Base-by-base conservation (phyloP, 2,888 invertebrate genomes). In the Furcula furcula region DNA sequence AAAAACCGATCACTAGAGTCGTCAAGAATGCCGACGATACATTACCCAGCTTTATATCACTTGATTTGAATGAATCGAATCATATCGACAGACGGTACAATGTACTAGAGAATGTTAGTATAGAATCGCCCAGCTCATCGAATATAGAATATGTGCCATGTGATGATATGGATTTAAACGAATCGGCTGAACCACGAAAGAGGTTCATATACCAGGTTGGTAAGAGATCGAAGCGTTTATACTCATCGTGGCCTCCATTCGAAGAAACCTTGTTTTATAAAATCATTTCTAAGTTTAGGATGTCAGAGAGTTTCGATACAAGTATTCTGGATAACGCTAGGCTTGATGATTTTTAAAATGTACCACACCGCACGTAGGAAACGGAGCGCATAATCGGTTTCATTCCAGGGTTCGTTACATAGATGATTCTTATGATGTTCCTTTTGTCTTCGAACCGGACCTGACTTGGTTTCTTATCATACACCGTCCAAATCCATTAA, bases 271-370 rank as follows among this genome's bases (percentile, higher is more conserved):
- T 87, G 7, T 84, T 85, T 41, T 89, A 85, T 33, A 75, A 65
- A 16, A 74, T 88, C 1, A 67, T 86, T 7, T 80, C 86, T 0
- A 76, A 84, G 34, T 89, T 87, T 43, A 70, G 84, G 29, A 78
- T 85, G 76, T 81, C 87, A 0, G 83, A 87, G 9, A 89, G 89
- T 41, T 86, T 89, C 26, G 87, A 89, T 61, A 67, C 77, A 0
- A 84, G 69, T 26, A 77, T 81, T 36, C 45, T 84, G 3, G 78
- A 76, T 1, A 36, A 52, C 4, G 44, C 54, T 0, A 55, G 49
- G 10, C 52, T 71, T 9, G 54, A 62, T 15, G 30, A 5, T 25
- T 27, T 54, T 11, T 58, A 46, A 30, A 4, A 4, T 14, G 13
- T 6, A 29, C n/a, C n/a, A n/a, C n/a, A n/a, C n/a, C n/a, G n/a